Evolutionary conservation across 2,888 invertebrate genomes (phyloP), one percentile per base, ranked within the genome.

Genomic region (Chydorus sphaericus): DNA sequence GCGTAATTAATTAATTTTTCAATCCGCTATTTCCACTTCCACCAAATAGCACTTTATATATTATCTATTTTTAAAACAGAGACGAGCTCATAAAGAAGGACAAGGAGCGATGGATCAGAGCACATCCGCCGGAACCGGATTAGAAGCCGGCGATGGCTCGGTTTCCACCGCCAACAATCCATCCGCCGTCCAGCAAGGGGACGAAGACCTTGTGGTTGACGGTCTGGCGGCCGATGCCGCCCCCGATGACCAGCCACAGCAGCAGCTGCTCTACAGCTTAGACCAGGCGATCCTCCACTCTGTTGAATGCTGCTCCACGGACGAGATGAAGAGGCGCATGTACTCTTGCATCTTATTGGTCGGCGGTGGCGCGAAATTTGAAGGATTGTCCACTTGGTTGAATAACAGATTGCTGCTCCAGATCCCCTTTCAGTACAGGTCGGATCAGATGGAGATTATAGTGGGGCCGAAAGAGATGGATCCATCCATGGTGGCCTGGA

Each of bases 241-340:
- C 20, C 31, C 44, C 14, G 48, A 54, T n/a, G 54, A 59, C 2
- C 48, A 49, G 29, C 54, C 48, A 4, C 68, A 89, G 68, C 53
- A 48, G 18, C 48, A 57, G 20, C 29, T 48, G 2, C 79, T 92
- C 1, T 72, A 92, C 61, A 85, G 91, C 0, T 70, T 96, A 54
- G 94, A 94, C 70, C 86, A 90, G 64, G 93, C 92, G 0, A 83
- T 94, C 59, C 70, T 93, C 1, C 86, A 89, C 65, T 88, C 93
- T 65, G 92, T 96, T 61, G 92, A 92, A 65, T 78, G 85, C 63
- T 91, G 91, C 71, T 80, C 83, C 4, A 84, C 78, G 55, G 92
- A 92, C 62, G 94, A 94, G 62, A 70, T 91, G 57, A 92, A 91
- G 69, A 75, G 88, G 48, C 90, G 92, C 71, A 92, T 94, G 91